Evolutionary conservation across 2,113 vertebrate species (phyloP).

Genomic region (Riparia riparia): DNA sequence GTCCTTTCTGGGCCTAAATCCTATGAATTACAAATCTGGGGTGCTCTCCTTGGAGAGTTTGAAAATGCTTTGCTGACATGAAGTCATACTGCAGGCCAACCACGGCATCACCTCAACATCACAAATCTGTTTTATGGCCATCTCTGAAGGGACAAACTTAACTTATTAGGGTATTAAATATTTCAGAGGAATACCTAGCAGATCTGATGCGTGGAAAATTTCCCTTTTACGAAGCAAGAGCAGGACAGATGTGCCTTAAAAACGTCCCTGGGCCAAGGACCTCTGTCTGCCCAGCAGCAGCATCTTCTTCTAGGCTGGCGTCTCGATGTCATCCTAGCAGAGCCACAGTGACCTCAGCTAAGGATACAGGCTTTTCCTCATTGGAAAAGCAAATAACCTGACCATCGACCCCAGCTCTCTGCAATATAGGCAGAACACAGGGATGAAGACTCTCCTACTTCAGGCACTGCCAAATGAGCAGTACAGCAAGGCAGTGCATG

Average conservation of each 20-base stretch:
- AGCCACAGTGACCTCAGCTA: not conserved
- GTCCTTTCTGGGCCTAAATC: not conserved
- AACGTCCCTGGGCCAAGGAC: not conserved
- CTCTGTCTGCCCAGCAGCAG: not conserved
- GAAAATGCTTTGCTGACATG: not conserved
- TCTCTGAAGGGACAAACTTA: not conserved
- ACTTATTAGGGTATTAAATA: not conserved
- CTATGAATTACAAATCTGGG: slow-evolving; percentile 5
- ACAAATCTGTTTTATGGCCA: not conserved
- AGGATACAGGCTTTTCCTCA: not conserved
- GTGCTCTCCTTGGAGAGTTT: not conserved
- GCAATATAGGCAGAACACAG: not conserved
- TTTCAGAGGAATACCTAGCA: not conserved
- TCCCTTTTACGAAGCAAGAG: not conserved
- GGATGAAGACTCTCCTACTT: not conserved
- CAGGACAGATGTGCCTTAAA: not conserved
- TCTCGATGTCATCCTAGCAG: not conserved
- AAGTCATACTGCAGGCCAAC: not conserved
- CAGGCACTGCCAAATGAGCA: not conserved
- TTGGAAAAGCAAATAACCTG: not conserved
- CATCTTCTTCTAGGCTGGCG: not conserved
- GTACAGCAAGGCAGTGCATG: not conserved
- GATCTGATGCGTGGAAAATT: not conserved
- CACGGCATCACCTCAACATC: not conserved
- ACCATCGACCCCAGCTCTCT: not conserved